phyloP scores from a whole-genome alignment of 64 coral and sea anemone genomes.

The Pachyseris speciosa region DNA sequence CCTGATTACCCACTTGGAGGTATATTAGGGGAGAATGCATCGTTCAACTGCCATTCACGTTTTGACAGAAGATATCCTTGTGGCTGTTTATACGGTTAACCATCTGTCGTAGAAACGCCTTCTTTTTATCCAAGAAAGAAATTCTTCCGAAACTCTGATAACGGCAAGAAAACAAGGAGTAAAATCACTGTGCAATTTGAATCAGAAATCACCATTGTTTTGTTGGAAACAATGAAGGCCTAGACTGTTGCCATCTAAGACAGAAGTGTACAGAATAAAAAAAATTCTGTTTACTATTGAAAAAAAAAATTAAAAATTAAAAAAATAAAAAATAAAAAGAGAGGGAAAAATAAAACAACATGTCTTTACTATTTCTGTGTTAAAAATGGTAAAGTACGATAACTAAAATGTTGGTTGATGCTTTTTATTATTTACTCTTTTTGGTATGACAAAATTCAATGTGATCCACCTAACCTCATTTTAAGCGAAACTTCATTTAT shows the following conservation, averaged over 20 bases:
- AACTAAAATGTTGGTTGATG: too few species aligned
- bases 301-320: neutral
- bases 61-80: neutral
- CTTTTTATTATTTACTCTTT: too few species aligned
- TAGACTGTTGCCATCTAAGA: neutral
- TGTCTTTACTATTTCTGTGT: too few species aligned
- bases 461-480: too few species aligned
- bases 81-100: neutral
- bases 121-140: constrained; percentile 7
- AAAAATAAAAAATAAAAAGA: neutral
- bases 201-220: neutral
- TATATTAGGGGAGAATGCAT: neutral
- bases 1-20: neutral
- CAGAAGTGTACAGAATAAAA: neutral
- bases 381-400: too few species aligned
- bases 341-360: neutral
- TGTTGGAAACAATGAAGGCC: neutral
- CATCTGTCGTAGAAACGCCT: constrained; percentile 18
- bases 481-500: too few species aligned
- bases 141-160: neutral
- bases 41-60: too few species aligned
- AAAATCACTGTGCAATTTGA: neutral
- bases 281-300: neutral
- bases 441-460: too few species aligned
- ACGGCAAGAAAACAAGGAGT: neutral